These are phyloP conservation scores for Otocyon megalotis DNA, from an alignment of 2,113 vertebrate genomes.

Conservation along the genomic window DNA sequence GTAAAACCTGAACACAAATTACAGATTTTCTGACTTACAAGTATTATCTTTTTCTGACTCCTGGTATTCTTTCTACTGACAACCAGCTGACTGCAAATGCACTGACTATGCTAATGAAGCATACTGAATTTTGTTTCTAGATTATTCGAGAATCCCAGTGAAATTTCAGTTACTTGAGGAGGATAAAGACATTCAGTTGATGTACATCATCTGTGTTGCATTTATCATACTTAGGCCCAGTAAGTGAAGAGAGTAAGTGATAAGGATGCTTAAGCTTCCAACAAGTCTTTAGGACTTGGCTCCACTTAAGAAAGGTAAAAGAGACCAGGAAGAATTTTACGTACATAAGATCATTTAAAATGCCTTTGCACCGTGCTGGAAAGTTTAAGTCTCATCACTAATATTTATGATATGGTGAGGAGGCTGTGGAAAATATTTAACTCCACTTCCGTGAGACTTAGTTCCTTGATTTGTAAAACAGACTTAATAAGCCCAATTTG, in stretches of 20 bases:
- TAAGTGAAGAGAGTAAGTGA: not conserved
- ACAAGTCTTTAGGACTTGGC: not conserved
- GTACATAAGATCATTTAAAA: not conserved
- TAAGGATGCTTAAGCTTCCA: not conserved
- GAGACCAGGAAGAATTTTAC: not conserved
- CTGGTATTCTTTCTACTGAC: not conserved
- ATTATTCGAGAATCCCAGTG: not conserved
- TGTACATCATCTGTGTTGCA: not conserved
- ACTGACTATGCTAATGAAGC: not conserved
- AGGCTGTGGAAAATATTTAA: not conserved
- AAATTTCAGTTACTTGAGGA: not conserved
- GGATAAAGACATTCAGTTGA: not conserved
- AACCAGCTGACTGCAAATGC: not conserved
- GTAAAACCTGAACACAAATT: not conserved
- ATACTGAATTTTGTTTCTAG: not conserved
- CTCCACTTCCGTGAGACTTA: not conserved
- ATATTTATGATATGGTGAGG: not conserved
- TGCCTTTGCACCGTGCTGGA: not conserved
- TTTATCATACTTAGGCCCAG: not conserved
- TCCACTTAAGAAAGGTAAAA: not conserved
- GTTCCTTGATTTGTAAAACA: not conserved
- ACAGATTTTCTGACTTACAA: not conserved
- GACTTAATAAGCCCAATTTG: not conserved
- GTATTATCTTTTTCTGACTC: not conserved
- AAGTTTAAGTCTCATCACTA: conserved; percentile 1